Evolutionary conservation across 2,888 invertebrate genomes (phyloP), one percentile per base, ranked within the genome.

Genomic region (Eilema sororculum): DNA sequence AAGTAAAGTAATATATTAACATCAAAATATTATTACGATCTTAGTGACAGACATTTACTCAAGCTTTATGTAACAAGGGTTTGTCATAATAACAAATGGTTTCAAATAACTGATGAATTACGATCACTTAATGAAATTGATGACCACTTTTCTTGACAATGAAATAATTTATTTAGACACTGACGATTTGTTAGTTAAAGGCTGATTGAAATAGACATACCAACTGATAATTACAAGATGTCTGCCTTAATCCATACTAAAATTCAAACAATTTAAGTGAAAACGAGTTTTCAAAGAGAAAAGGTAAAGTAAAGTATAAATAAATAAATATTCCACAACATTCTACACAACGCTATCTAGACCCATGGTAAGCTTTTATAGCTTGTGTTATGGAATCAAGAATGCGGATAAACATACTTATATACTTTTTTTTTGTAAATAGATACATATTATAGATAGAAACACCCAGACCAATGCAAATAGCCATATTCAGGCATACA

Each of bases 51-150:
- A 8, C 28, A 13, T 46, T 25, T 28, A 52, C 4, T n/a, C 64
- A 64, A 64, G n/a, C 63, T 28, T 64, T 28, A 28, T 52, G n/a
- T 52, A 28, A 25, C 10, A 12, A 64, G 46, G 64, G 64, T 41
- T 12, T 22, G 52, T 52, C 64, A 52, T 28, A 64, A 52, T 46
- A 52, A 46, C n/a, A 46, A 64, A 64, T 64, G n/a, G 13, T 22
- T n/a, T n/a, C n/a, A 64, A 28, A n/a, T n/a, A n/a, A 28, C 52
- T 28, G 64, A 64, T 30, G 52, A 28, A n/a, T 64, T n/a, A n/a
- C 5, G 3, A 46, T n/a, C 46, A 52, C 28, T 52, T 52, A 64
- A 64, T 52, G 46, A 52, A 13, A 46, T 28, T n/a, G 52, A 28
- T 64, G 64, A 30, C 64, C 64, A 28, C n/a, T n/a, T 12, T n/a